phyloP scores from a whole-genome alignment of 2,797 vertebrate species.

The Manis javanica region DNA sequence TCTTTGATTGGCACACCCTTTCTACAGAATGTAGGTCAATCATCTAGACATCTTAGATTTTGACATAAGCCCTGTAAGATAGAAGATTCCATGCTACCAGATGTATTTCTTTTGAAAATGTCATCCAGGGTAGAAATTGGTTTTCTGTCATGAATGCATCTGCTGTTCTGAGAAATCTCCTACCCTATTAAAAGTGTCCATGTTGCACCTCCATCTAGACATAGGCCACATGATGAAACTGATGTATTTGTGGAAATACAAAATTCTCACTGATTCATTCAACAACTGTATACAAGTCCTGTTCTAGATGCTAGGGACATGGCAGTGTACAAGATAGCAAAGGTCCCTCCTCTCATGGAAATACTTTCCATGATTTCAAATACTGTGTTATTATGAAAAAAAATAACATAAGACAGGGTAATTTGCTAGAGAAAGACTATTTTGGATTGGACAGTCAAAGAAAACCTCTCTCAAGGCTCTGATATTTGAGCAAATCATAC shows the following conservation, averaged over 20 bases:
- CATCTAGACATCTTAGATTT: conserved; percentile 65
- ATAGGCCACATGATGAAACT: conserved; percentile 8
- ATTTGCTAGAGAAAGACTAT: background rate
- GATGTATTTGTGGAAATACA: conserved; percentile 29
- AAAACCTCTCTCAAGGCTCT: background rate
- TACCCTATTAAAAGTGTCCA: conserved; percentile 72
- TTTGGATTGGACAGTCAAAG: conserved; percentile 22
- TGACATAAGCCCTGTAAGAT: conserved; percentile 73
- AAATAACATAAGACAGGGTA: background rate
- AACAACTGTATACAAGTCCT: background rate
- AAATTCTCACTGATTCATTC: conserved; percentile 35
- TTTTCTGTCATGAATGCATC: conserved; percentile 73
- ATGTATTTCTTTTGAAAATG: conserved; percentile 81
- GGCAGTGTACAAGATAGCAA: background rate
- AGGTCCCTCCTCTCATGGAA: background rate
- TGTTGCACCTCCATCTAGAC: conserved; percentile 2
- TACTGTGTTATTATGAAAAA: background rate
- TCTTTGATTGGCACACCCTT: conserved; percentile 22
- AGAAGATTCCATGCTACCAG: conserved; percentile 69
- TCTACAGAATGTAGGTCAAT: conserved; percentile 60
- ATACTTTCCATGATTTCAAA: background rate
- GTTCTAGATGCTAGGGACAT: background rate
- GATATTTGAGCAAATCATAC: background rate
- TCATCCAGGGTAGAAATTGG: conserved; percentile 77
- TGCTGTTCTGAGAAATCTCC: conserved; percentile 64